phyloP scores from a whole-genome alignment of 2,888 invertebrate species.

The Podabrus alpinus region DNA sequence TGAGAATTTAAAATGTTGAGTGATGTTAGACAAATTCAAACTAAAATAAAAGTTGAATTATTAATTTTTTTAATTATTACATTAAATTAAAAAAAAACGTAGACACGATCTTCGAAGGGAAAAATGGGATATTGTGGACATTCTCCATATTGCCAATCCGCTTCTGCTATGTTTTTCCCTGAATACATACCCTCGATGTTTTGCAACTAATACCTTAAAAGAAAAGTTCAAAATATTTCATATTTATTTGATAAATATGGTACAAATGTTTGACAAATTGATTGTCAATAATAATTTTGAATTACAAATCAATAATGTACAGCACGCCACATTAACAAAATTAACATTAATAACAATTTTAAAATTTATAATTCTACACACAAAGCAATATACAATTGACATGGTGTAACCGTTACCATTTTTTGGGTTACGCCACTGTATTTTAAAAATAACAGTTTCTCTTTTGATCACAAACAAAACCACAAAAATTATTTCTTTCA shows the following conservation, averaged over 20 bases:
- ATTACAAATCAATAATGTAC: neutral
- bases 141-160: no score
- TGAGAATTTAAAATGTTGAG: no score
- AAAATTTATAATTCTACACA: constrained; percentile 4
- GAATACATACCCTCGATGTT: no score
- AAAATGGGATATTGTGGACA: no score
- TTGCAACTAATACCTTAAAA: no score
- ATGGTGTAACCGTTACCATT: neutral
- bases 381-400: neutral
- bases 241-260: constrained; percentile 27
- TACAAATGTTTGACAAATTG: constrained; percentile 14
- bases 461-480: constrained; percentile 45
- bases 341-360: constrained; percentile 9
- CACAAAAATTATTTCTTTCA: constrained; percentile 5
- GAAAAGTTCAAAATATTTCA: constrained; percentile 15
- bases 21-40: no score
- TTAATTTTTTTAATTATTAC: no score
- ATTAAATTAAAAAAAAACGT: no score
- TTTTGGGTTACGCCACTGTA: neutral
- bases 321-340: neutral
- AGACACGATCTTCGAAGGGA: no score
- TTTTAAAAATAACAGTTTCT: constrained; percentile 6
- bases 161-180: no score
- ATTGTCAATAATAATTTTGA: neutral
- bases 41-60: no score